These are phyloP conservation scores for Sceliomorpha sp. DNA, from an alignment of 2,888 invertebrate genomes.

Conservation along the genomic window DNA sequence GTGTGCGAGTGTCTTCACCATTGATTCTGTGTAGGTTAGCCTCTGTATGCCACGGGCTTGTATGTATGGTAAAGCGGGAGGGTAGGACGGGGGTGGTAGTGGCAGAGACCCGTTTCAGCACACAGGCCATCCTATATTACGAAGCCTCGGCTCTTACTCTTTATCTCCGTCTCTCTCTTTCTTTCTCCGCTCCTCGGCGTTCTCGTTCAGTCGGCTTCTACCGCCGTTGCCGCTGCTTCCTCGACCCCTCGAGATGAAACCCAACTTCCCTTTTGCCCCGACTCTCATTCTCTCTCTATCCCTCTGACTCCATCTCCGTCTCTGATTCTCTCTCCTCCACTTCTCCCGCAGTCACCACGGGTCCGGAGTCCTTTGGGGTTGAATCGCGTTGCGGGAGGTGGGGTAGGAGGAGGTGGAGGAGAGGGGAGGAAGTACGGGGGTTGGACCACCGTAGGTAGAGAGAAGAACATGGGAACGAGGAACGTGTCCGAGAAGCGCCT, in stretches of 20 bases:
- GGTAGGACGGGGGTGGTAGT: slow-evolving; percentile 48
- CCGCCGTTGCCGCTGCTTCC: slow-evolving; percentile 28
- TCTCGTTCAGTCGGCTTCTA: slow-evolving; percentile 48
- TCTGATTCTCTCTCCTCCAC: slow-evolving; percentile 27
- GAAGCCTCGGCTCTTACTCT: slow-evolving; percentile 69
- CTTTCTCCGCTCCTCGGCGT: slow-evolving; percentile 46
- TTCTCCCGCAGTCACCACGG: slow-evolving; percentile 58
- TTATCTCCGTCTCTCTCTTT: slow-evolving; percentile 59
- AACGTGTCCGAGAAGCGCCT: slow-evolving; percentile 71
- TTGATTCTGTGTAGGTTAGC: slow-evolving; percentile 37
- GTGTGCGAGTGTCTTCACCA: slow-evolving; percentile 43
- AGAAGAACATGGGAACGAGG: slow-evolving; percentile 73
- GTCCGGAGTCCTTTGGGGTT: slow-evolving; percentile 72
- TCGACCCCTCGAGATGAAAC: slow-evolving; percentile 78
- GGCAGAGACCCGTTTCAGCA: slow-evolving; percentile 73
- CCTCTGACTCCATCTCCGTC: slow-evolving; percentile 38
- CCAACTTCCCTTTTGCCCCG: slow-evolving; percentile 72
- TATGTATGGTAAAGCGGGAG: slow-evolving; percentile 46
- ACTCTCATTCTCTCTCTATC: slow-evolving; percentile 42
- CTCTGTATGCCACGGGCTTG: slow-evolving; percentile 40
- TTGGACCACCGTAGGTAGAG: slow-evolving; percentile 67
- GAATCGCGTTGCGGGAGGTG: slow-evolving; percentile 60
- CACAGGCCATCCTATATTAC: slow-evolving; percentile 76
- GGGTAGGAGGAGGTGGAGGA: slow-evolving; percentile 47
- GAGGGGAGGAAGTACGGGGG: slow-evolving; percentile 47